These are phyloP conservation scores for Catostylus mosaicus DNA, from an alignment of 30 jellyfish, hydroid and myxozoan species.

Conservation along the genomic window DNA sequence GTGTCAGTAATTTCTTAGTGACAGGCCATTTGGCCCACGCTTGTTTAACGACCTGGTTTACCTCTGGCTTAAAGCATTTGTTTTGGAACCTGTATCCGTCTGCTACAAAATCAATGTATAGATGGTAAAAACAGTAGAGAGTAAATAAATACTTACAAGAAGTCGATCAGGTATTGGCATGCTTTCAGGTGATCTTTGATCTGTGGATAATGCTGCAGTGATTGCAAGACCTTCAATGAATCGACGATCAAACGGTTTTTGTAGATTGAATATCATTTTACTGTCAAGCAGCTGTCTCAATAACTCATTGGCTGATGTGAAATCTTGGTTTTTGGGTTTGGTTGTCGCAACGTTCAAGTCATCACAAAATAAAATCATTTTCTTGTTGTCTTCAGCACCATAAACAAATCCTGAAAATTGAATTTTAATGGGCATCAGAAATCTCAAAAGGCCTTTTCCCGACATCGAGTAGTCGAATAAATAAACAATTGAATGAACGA, in stretches of 20 bases:
- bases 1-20: too few relatives aligned
- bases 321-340: conserved; percentile 32
- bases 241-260: conserved; percentile 71
- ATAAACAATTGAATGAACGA: too few relatives aligned
- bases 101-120: too few relatives aligned
- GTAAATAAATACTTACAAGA: conserved; percentile 31
- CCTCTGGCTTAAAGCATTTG: too few relatives aligned
- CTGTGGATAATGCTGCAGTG: conserved; percentile 57
- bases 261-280: conserved; percentile 68
- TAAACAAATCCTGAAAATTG: conserved; percentile 69
- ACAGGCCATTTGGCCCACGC: too few relatives aligned
- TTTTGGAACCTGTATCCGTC: too few relatives aligned
- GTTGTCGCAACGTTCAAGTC: conserved; percentile 77
- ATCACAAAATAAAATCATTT: conserved; percentile 67
- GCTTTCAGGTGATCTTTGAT: conserved; percentile 10
- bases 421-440: background rate
- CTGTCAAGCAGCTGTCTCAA: conserved; percentile 83
- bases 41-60: too few relatives aligned
- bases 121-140: too few relatives aligned
- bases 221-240: conserved; percentile 77
- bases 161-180: conserved; percentile 60
- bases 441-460: too few relatives aligned
- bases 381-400: conserved; percentile 83
- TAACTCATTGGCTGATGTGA: conserved; percentile 68
- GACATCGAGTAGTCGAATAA: too few relatives aligned